Percentiles rank a stretch among this genome's conserved stretches.
Evolutionary conservation across 2,888 invertebrate species (phyloP).

Genomic region (Melanargia galathea): DNA sequence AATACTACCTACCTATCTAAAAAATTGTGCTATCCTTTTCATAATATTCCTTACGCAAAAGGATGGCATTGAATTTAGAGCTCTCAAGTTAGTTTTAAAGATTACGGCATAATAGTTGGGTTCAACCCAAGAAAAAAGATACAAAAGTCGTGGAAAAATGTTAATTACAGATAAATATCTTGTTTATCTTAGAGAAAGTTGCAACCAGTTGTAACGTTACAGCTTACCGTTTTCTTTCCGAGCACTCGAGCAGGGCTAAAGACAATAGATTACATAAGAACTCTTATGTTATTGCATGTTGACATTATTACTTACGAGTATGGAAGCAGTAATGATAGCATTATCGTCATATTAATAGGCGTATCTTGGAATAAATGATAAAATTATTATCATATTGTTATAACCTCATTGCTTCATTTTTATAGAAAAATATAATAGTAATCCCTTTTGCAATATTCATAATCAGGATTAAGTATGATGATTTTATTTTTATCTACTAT

Average conservation of each 20-base stretch:
- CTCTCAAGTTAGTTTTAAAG: too few species aligned
- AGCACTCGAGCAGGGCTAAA: conserved; percentile 11
- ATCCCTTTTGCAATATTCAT: conserved; percentile 6
- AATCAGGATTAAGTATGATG: conserved; percentile 3
- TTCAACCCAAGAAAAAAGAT: too few species aligned
- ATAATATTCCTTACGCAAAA: too few species aligned
- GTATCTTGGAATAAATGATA: not conserved
- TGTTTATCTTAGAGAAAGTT: conserved; percentile 57
- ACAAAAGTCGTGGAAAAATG: too few species aligned
- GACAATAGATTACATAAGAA: conserved; percentile 29
- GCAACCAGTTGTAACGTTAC: conserved; percentile 52
- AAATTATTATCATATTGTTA: not conserved
- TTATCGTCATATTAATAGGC: not conserved
- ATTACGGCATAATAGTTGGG: too few species aligned
- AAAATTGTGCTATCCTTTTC: too few species aligned
- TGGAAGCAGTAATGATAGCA: not conserved
- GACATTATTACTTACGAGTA: conserved; percentile 7
- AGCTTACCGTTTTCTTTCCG: conserved; percentile 44
- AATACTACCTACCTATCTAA: too few species aligned
- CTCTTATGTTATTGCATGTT: conserved; percentile 23
- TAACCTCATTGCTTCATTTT: not conserved
- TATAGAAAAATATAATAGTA: too few species aligned
- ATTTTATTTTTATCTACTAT: conserved; percentile 1
- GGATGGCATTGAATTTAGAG: too few species aligned
- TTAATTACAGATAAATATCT: too few species aligned